These are phyloP conservation scores for Anguilla marmorata DNA, from an alignment of 2,797 vertebrate genomes.

Conservation along the genomic window DNA sequence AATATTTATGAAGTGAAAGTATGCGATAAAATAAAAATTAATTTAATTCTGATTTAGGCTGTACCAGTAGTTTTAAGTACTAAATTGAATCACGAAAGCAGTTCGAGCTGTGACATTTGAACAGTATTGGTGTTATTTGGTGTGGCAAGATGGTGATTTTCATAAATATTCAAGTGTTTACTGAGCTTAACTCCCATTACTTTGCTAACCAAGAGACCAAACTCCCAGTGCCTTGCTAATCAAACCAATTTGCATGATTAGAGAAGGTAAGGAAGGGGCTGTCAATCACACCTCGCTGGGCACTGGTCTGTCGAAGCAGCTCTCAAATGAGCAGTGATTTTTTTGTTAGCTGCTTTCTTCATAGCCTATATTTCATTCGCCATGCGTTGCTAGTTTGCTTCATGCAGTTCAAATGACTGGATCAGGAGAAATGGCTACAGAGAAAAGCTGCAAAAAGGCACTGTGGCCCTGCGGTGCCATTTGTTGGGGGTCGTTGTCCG, in stretches of 20 bases:
- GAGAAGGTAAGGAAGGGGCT: slow-evolving; percentile 1
- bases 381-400: neutral
- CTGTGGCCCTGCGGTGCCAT: neutral
- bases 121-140: neutral
- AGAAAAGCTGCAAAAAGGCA: neutral
- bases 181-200: slow-evolving; percentile 6
- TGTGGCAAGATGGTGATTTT: neutral
- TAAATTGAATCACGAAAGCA: neutral
- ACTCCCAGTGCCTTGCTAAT: neutral
- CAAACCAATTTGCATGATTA: slow-evolving; percentile 14
- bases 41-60: neutral
- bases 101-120: neutral
- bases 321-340: neutral
- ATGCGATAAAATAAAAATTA: neutral
- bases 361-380: neutral
- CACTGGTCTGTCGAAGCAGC: neutral
- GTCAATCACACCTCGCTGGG: neutral
- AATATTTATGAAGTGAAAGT: neutral
- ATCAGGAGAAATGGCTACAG: neutral
- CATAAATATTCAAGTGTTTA: neutral
- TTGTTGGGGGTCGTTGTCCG: neutral
- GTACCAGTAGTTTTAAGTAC: neutral
- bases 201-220: neutral
- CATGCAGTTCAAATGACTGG: neutral
- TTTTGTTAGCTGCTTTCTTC: neutral